These are phyloP conservation scores for Rhincodon typus DNA, from an alignment of 2,797 vertebrate genomes.

Conservation along the genomic window DNA sequence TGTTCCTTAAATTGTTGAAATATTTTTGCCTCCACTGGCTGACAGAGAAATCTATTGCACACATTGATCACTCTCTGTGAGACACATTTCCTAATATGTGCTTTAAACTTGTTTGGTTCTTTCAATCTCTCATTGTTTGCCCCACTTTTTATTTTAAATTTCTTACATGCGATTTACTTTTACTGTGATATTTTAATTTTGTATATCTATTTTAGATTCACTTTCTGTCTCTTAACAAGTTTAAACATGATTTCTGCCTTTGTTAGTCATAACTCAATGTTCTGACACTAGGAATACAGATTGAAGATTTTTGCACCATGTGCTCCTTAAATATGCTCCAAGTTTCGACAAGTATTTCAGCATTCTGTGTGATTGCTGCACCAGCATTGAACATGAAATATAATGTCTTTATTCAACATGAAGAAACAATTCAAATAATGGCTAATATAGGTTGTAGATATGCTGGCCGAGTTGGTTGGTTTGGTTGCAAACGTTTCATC, in stretches of 20 bases:
- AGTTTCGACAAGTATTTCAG: neutral
- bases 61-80: neutral
- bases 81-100: neutral
- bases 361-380: neutral
- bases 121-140: neutral
- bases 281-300: neutral
- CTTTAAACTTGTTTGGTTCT: neutral
- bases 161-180: neutral
- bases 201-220: neutral
- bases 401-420: neutral
- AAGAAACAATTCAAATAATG: neutral
- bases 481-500: too few relatives aligned
- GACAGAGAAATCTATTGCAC: neutral
- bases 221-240: neutral
- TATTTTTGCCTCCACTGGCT: neutral
- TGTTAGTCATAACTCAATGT: neutral
- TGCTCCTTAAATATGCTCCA: too few relatives aligned
- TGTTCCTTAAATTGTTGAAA: neutral
- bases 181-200: neutral
- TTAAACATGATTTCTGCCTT: neutral
- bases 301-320: neutral
- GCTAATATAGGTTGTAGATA: too few relatives aligned
- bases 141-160: neutral
- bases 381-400: neutral
- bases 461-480: too few relatives aligned